Evolutionary conservation across 2,113 vertebrate species (phyloP), one percentile per base, ranked within the genome.

Genomic region (Laticauda colubrina): DNA sequence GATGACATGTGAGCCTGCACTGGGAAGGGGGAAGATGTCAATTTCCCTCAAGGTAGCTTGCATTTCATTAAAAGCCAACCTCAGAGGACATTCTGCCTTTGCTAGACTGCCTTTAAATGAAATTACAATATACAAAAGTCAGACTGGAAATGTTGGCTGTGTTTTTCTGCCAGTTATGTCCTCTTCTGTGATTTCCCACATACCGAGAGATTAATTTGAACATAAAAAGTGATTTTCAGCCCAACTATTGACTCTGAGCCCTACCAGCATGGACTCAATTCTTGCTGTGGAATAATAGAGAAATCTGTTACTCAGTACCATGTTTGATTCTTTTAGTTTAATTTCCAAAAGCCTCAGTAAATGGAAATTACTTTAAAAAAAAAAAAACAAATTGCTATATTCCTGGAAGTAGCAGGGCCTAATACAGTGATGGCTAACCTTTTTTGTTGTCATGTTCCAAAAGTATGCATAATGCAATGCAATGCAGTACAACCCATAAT

Each of bases 11-110:
- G 29, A 87, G 95, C 94, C 89, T 61, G 92, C 45, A 39, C 48
- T 64, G 45, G 14, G 7, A 87, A 12, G 45, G 81, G 89, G 95
- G 11, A 51, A 96, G 90, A 94, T 96, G 96, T 94, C 95, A 95
- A 93, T 95, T 45, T 53, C 90, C 92, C 39, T 95, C 94, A 89
- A 93, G 94, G 93, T 91, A 92, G 95, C 96, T 96, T 94, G 94
- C 94, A 95, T 95, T 96, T 94, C 95, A 96, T 96, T 96, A 95
- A 57, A 81, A 95, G 90, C 57, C 59, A 92, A 90, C 92, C 89
- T 94, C 94, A 86, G 94, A 95, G 93, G 48, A 9, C 89, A 93
- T 51, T 51, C 94, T 95, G 93, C 92, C 94, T 95, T 23, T 93
- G 93, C 93, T 95, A 87, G n/a, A 89, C 85, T 61, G 51, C 51